Conservation (phyloP, 2,888 invertebrate species). For the Acanthosepion pharaonis region DNA sequence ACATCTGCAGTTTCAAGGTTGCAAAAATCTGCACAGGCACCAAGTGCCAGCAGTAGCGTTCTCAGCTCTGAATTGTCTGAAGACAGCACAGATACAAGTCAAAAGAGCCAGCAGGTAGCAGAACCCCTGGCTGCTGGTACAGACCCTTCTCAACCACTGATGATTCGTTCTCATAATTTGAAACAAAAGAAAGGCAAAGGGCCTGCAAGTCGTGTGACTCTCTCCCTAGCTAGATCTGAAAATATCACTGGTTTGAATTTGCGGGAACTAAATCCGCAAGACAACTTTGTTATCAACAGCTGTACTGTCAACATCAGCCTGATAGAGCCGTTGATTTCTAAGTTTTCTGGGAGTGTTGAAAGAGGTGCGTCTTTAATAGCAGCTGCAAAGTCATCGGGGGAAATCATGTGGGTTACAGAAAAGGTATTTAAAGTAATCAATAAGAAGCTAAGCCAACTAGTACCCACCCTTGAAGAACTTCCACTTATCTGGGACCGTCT, state of each 20-base stretch:
- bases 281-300: slow-evolving; percentile 63
- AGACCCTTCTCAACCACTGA: background rate
- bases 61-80: background rate
- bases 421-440: slow-evolving; percentile 37
- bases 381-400: slow-evolving; percentile 16
- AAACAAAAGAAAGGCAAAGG: background rate
- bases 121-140: background rate
- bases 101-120: background rate
- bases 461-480: slow-evolving; percentile 4
- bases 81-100: background rate
- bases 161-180: background rate
- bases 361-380: background rate
- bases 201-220: slow-evolving; percentile 43
- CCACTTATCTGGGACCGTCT: background rate
- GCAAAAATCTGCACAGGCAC: background rate
- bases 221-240: slow-evolving; percentile 49
- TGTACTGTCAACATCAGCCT: slow-evolving; percentile 54
- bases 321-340: background rate
- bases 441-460: background rate
- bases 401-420: slow-evolving; percentile 41
- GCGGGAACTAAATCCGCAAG: slow-evolving; percentile 60
- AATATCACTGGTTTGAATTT: slow-evolving; percentile 50
- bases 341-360: background rate
- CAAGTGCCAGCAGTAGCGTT: background rate
- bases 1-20: background rate